Percentiles rank a stretch among this genome's conserved stretches.
phyloP scores from a whole-genome alignment of 2,797 vertebrate genomes.

The Borostomias antarcticus region DNA sequence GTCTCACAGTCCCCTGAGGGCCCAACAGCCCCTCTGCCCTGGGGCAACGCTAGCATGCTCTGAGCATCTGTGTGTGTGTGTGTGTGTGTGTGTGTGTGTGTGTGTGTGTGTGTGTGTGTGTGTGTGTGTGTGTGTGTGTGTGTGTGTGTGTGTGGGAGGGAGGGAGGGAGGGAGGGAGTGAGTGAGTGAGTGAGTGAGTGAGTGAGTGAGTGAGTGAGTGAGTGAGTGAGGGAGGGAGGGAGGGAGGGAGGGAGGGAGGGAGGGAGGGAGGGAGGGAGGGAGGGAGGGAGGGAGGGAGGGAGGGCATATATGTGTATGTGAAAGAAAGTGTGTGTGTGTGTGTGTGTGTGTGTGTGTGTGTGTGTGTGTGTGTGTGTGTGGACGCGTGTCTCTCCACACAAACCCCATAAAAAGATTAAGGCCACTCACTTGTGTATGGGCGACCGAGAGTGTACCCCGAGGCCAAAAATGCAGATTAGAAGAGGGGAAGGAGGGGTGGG shows the following conservation, averaged over 20 bases:
- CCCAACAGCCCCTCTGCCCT: not conserved
- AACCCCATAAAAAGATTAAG: not conserved
- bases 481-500: not conserved
- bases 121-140: constrained; percentile 3
- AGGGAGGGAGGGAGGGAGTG: too few species aligned
- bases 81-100: constrained; percentile 2
- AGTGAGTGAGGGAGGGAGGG: too few species aligned
- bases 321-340: not conserved
- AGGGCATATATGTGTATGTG: too few species aligned
- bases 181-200: too few species aligned
- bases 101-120: not conserved
- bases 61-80: constrained; percentile 5
- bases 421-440: not conserved
- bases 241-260: too few species aligned
- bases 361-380: too few species aligned
- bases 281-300: too few species aligned
- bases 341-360: constrained; percentile 8
- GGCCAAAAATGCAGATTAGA: constrained; percentile 25
- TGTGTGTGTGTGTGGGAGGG: too few species aligned
- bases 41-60: not conserved
- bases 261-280: too few species aligned
- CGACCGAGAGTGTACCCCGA: constrained; percentile 6
- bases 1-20: not conserved
- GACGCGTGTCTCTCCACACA: not conserved
- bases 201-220: too few species aligned